A percentile compares a stretch with the other conserved stretches of the same genome.
Evolutionary conservation across 1,140 invertebrate genomes (phyloP).

Genomic region (Microplitis demolitor): DNA sequence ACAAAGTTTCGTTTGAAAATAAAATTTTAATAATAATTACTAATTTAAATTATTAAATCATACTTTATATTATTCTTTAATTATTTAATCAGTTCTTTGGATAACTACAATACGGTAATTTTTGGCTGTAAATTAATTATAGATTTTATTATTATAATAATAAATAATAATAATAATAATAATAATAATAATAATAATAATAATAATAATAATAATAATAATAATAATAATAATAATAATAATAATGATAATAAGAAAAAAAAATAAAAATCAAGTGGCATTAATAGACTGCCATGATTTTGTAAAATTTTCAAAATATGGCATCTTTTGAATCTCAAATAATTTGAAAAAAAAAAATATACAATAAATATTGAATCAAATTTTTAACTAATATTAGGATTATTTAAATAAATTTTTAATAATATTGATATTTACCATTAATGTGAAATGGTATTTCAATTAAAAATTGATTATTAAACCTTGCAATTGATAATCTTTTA

Average conservation of each 20-base stretch:
- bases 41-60: neutral
- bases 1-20: constrained; percentile 53
- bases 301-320: neutral
- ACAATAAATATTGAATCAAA: neutral
- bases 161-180: neutral
- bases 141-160: neutral
- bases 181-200: neutral
- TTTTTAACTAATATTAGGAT: neutral
- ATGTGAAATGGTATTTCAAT: neutral
- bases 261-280: neutral
- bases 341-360: neutral
- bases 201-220: neutral
- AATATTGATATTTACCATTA: neutral
- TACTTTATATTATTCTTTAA: too few relatives aligned
- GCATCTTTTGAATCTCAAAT: neutral
- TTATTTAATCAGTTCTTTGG: neutral
- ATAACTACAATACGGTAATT: neutral
- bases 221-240: neutral
- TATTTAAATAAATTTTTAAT: neutral
- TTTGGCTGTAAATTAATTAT: too few relatives aligned
- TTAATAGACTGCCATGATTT: neutral
- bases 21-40: neutral
- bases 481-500: too few relatives aligned
- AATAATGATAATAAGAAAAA: neutral
- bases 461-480: too few relatives aligned